These are phyloP conservation scores for Danio choprae DNA, from an alignment of 2,797 vertebrate species.

Conservation along the genomic window DNA sequence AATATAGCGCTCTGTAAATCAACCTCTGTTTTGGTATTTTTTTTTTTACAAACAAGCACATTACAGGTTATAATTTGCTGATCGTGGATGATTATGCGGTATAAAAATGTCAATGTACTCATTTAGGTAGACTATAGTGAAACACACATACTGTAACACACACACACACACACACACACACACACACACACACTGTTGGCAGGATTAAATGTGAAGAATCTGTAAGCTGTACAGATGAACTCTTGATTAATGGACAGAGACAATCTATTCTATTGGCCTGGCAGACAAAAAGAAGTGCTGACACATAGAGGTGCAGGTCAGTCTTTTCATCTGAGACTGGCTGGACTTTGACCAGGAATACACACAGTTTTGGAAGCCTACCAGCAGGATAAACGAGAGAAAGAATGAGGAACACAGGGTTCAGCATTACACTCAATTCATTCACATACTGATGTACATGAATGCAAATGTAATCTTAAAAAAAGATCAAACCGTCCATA, in stretches of 20 bases:
- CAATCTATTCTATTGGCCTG: slow-evolving; percentile 63
- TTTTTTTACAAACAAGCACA: slow-evolving; percentile 56
- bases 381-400: slow-evolving; percentile 23
- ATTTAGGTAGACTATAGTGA: slow-evolving; percentile 13
- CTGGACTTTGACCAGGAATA: slow-evolving; percentile 55
- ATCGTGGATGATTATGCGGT: slow-evolving; percentile 42
- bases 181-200: slow-evolving; percentile 20
- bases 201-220: slow-evolving; percentile 45
- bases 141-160: background rate
- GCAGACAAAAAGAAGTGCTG: slow-evolving; percentile 60
- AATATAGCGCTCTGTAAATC: slow-evolving; percentile 37
- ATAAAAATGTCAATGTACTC: slow-evolving; percentile 51
- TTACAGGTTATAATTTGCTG: slow-evolving; percentile 55
- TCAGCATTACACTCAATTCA: slow-evolving; percentile 14
- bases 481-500: background rate
- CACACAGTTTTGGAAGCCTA: slow-evolving; percentile 26
- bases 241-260: slow-evolving; percentile 63
- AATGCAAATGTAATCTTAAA: slow-evolving; percentile 5
- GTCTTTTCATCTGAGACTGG: slow-evolving; percentile 51
- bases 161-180: slow-evolving; percentile 14
- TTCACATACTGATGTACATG: slow-evolving; percentile 9
- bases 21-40: slow-evolving; percentile 38
- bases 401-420: slow-evolving; percentile 5
- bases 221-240: slow-evolving; percentile 55
- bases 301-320: slow-evolving; percentile 54